Base-by-base conservation (phyloP, 2,797 vertebrate species). In the Spheniscus humboldti region DNA sequence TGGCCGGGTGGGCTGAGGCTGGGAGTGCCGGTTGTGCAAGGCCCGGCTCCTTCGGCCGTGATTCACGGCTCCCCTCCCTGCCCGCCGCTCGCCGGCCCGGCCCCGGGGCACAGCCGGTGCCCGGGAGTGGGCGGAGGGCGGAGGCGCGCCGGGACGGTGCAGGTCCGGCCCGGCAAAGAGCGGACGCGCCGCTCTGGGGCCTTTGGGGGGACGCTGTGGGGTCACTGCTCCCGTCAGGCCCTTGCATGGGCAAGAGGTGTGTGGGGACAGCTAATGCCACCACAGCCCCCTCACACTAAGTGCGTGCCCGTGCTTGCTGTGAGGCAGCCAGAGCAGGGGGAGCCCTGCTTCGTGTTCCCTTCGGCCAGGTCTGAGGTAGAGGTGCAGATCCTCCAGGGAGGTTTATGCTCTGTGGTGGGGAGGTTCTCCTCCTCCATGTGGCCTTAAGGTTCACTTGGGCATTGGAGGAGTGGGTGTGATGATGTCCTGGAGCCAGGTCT, bases 21-120 rank as follows among this genome's bases (percentile, higher is more conserved):
- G 18, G 73, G 45, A 52, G 53, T 8, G 75, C 53, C 18, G 64
- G 85, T 91, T 94, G 93, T 94, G 96, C 95, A 92, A 94, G 90
- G 63, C 41, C 6, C 20, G n/a, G 59, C 86, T 81, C 84, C 43
- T 23, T 41, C 4, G 37, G 63, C 68, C 52, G 60, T 92, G 92
- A 92, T 94, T 96, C 96, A 91, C 50, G 50, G 78, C 66, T 86
- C 62, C 48, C n/a, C 63, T 84, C 74, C 88, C 88, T 39, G 72
- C 68, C 82, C 60, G 45, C 62, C 33, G 39, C 86, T 77, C 22
- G 22, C 68, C 53, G 30, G 53, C 37, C 60, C 19, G 81, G 92
- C 86, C 90, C 50, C 77, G 72, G 82, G 94, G 92, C 88, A 10
- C 76, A 23, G 81, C 77, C 35, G 20, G 84, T 77, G 57, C 83